Base-by-base conservation (phyloP, 2,888 invertebrate species). In the Caenorhabditis panamensis region DNA sequence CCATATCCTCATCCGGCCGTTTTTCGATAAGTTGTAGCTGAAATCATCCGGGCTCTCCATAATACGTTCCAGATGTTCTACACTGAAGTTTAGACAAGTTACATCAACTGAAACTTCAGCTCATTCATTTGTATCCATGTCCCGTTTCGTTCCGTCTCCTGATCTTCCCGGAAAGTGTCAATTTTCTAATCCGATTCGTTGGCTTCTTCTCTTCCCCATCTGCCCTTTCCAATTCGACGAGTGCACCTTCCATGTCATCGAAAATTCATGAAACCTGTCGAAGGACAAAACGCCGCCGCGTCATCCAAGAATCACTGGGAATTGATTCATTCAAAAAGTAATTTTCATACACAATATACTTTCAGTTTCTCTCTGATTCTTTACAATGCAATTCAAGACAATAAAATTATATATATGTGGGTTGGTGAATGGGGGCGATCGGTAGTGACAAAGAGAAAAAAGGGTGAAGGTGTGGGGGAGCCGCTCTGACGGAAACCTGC, bases 371-470 rank as follows among this genome's bases (percentile, higher is more conserved):
- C 31, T 31, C 9, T 31, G 31, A 6, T 9, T 31, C 41, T 13
- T 41, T 41, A 41, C 41, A 41, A 41, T 41, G 9, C 31, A 31
- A 31, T 31, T 4, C 31, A 13, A 56, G 8, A 47, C 41, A 54
- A 69, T 41, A 41, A 58, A 53, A 13, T 41, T 47, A 44, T 31
- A 49, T 28, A 59, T 36, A 28, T n/a, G 22, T 22, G 31, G 1
- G 18, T 26, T 18, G 24, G 58, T 37, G n/a, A 18, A 31, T 31
- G 31, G 58, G n/a, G n/a, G n/a, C n/a, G n/a, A n/a, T n/a, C 20
- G 26, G 58, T 44, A 68, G 47, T 44, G 68, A 58, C 36, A 68
- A 36, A 66, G 49, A 47, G 28, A 53, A 36, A 22, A 54, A 41
- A 56, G 37, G 20, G 16, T 41, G 41, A 37, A 20, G 54, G 13